Conservation (phyloP, 2,888 invertebrate genomes). For the Himalopsyche japonica region DNA sequence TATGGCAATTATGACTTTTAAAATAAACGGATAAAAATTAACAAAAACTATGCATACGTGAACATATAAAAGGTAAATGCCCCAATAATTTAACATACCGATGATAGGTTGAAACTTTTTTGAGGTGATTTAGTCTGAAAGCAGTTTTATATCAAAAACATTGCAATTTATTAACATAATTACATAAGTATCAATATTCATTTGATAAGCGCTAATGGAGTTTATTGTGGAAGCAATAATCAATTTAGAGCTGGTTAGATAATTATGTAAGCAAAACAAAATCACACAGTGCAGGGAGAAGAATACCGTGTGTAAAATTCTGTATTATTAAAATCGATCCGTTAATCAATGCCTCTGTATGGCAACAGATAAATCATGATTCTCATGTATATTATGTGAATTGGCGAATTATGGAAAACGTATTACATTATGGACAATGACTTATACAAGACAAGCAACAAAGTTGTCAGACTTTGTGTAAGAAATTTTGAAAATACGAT, state of each 20-base stretch:
- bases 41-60: constrained; percentile 23
- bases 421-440: no score
- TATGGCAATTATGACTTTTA: not conserved
- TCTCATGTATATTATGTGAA: no score
- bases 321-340: no score
- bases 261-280: not conserved
- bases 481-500: no score
- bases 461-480: no score
- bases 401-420: no score
- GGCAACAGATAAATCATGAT: no score
- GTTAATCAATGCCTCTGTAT: no score
- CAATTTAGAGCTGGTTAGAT: not conserved
- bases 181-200: not conserved
- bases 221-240: not conserved
- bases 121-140: not conserved
- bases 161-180: not conserved
- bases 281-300: not conserved
- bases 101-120: not conserved
- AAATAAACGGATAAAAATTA: constrained; percentile 41
- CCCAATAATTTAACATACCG: not conserved
- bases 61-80: not conserved
- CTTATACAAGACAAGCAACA: no score
- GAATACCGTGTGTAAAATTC: no score
- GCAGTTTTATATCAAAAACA: not conserved
- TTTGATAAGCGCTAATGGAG: not conserved